Conservation (phyloP, 2,888 invertebrate genomes). For the Cybosia mesomella region DNA sequence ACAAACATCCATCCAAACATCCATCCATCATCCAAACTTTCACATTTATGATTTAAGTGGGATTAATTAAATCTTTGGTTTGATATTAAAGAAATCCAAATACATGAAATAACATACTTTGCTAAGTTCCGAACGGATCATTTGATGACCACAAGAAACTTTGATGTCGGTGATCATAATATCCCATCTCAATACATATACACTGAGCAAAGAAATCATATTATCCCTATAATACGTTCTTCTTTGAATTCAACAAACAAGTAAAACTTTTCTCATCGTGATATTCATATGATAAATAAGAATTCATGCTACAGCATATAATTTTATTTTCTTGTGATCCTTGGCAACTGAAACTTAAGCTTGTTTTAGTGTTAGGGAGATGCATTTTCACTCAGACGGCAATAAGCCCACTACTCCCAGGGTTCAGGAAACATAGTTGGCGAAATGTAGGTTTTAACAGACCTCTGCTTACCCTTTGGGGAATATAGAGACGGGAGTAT, state of each 20-base stretch:
- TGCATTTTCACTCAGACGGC: background rate
- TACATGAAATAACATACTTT: background rate
- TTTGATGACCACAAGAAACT: slow-evolving; percentile 7
- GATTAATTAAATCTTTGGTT: too few relatives aligned
- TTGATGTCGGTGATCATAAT: background rate
- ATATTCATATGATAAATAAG: slow-evolving; percentile 24
- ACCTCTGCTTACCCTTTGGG: too few relatives aligned
- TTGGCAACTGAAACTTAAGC: slow-evolving; percentile 9
- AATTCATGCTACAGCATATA: slow-evolving; percentile 18
- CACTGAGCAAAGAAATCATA: slow-evolving; percentile 18
- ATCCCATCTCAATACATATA: background rate
- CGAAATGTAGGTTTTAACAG: too few relatives aligned
- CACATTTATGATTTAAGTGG: too few relatives aligned
- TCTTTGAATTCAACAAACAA: slow-evolving; percentile 23
- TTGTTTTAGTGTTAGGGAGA: background rate
- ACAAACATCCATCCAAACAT: too few relatives aligned
- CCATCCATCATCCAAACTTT: too few relatives aligned
- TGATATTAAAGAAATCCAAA: too few relatives aligned
- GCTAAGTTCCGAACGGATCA: background rate
- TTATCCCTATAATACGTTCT: slow-evolving; percentile 18
- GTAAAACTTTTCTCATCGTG: slow-evolving; percentile 28
- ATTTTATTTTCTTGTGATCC: slow-evolving; percentile 22
- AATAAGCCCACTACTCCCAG: background rate
- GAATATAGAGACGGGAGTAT: too few relatives aligned
- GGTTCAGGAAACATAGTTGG: too few relatives aligned